Evolutionary conservation across 2,113 vertebrate species (phyloP).

Genomic region (Gymnarchus niloticus): DNA sequence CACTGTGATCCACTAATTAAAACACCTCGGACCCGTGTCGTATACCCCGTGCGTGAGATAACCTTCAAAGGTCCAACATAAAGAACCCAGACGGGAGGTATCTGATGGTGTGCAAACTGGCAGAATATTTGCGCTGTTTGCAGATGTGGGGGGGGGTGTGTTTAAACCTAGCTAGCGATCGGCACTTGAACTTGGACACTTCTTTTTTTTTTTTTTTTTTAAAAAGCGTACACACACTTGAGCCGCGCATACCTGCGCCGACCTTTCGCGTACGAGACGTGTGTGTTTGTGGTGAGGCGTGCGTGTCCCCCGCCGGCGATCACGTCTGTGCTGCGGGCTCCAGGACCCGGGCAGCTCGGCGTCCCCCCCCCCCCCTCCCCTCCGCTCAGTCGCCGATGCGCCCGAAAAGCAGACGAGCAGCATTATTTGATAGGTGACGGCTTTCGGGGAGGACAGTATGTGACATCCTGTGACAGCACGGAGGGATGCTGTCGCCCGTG

Average conservation of each 20-base stretch:
- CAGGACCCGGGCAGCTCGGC: slow-evolving; percentile 6
- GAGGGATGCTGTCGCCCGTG: not conserved
- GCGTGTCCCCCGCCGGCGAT: slow-evolving; percentile 21
- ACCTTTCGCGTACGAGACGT: slow-evolving; percentile 37
- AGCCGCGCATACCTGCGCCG: slow-evolving; percentile 46
- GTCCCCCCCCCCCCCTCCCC: not conserved
- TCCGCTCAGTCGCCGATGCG: slow-evolving; percentile 24
- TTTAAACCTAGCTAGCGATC: slow-evolving; percentile 40
- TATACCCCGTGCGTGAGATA: slow-evolving; percentile 13
- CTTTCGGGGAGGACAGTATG: not conserved
- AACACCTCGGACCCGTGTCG: slow-evolving; percentile 27
- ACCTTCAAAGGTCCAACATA: slow-evolving; percentile 20
- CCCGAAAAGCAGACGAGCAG: not conserved
- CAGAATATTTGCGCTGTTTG: slow-evolving; percentile 36
- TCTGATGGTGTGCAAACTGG: slow-evolving; percentile 33
- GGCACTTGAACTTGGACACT: slow-evolving; percentile 55
- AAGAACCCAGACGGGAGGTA: slow-evolving; percentile 16
- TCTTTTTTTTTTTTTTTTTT: slow-evolving; percentile 36
- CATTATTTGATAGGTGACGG: slow-evolving; percentile 12
- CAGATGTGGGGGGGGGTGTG: slow-evolving; percentile 45
- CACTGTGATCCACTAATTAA: slow-evolving; percentile 40
- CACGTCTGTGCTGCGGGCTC: slow-evolving; percentile 32
- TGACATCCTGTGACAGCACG: slow-evolving; percentile 8
- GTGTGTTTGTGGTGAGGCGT: slow-evolving; percentile 31
- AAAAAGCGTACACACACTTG: slow-evolving; percentile 51